Base-by-base conservation (phyloP, 2,113 vertebrate species). In the Puffinus mauretanicus region DNA sequence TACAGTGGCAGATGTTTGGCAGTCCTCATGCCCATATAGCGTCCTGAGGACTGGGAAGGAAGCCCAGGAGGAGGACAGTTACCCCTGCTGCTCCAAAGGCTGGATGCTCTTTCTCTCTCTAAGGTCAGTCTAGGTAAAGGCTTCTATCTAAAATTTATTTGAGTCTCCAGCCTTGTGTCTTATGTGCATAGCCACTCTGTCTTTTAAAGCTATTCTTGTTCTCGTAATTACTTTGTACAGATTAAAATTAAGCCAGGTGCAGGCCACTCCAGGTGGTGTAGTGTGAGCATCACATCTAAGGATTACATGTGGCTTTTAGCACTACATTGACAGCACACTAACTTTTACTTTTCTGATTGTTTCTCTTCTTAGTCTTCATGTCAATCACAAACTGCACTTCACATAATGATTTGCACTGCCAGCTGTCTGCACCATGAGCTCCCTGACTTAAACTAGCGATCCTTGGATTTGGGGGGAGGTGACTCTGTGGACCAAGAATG, bases 401-500 rank as follows among this genome's bases (percentile, higher is more conserved):
- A 46, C 10, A 7, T 65, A n/a, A 2, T 51, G 66, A 24, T 85
- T 51, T 84, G 16, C 27, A 27, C 24, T 57, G 11, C 27, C 0
- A 0, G 3, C 26, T 73, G 52, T 34, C 38, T n/a, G 26, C 34
- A 60, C 5, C 3, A 1, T 51, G 24, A 42, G 5, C 34, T 77
- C 24, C 40, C n/a, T 60, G 10, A 32, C 13, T 73, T 55, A 47
- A 0, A 0, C 6, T 24, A n/a, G 26, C 2, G 1, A 17, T 46
- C 16, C 24, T 76, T 0, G 0, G 5, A 32, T 21, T 13, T 3
- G 9, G 13, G 24, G 7, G 7, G 6, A 58, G 4, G 8, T 38
- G 29, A 32, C 34, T 70, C 16, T 32, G 30, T 51, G 15, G 30
- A 40, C 8, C 17, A 57, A 52, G 17, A 52, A 16, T 6, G 32